Evolutionary conservation across 2,113 vertebrate species (phyloP).

Genomic region (Sinosuthora webbiana): DNA sequence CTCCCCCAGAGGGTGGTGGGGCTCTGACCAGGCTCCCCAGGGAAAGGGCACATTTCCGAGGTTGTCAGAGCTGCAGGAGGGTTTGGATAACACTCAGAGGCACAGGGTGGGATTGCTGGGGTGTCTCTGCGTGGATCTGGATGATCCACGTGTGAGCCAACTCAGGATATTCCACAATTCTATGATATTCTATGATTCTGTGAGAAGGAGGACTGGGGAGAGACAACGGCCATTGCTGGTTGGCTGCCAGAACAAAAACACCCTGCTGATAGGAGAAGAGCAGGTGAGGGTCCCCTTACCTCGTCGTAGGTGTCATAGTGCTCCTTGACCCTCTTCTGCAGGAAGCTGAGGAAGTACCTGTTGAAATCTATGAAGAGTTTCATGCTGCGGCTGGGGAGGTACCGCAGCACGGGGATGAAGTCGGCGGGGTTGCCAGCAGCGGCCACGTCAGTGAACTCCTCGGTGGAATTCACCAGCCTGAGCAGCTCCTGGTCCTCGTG

Average conservation of each 20-base stretch:
- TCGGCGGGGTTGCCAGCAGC: constrained; percentile 79
- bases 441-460: neutral
- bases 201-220: neutral
- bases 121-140: no score
- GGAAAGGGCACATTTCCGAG: fast-evolving
- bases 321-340: constrained; percentile 77
- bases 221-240: fast-evolving
- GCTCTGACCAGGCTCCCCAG: neutral
- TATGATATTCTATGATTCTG: no score
- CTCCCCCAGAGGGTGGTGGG: neutral
- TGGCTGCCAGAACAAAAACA: neutral
- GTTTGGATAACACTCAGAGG: fast-evolving
- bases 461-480: neutral
- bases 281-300: constrained; percentile 61
- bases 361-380: constrained; percentile 76
- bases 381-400: constrained; percentile 79
- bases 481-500: constrained; percentile 82
- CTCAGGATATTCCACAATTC: no score
- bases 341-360: constrained; percentile 64
- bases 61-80: neutral
- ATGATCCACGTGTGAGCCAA: neutral
- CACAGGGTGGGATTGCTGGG: neutral
- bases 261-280: fast-evolving
- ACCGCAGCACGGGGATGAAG: constrained; percentile 85
- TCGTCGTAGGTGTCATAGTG: constrained; percentile 81